These are phyloP conservation scores for Byasa hedistus DNA, from an alignment of 2,888 invertebrate genomes.

Conservation along the genomic window DNA sequence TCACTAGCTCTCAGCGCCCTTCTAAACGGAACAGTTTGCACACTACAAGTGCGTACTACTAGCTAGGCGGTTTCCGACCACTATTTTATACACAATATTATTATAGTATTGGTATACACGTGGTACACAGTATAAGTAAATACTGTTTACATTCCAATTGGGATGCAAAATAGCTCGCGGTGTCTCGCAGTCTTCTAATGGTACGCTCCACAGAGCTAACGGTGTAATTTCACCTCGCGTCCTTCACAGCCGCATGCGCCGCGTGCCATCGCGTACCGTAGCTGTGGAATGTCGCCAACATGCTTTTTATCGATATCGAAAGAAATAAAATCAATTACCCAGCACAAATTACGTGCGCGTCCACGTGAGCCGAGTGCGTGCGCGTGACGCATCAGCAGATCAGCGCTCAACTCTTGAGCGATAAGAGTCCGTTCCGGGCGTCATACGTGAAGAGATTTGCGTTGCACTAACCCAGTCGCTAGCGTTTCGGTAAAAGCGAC, in stretches of 20 bases:
- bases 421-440: slow-evolving; percentile 19
- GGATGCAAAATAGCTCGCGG: too few relatives aligned
- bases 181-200: background rate
- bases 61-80: too few relatives aligned
- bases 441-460: background rate
- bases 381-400: background rate
- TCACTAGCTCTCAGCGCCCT: too few relatives aligned
- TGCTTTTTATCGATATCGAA: slow-evolving; percentile 34
- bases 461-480: slow-evolving; percentile 9
- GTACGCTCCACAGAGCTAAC: slow-evolving; percentile 7
- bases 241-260: slow-evolving; percentile 7
- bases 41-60: too few relatives aligned
- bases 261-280: slow-evolving; percentile 10
- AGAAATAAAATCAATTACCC: slow-evolving; percentile 38
- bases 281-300: slow-evolving; percentile 15
- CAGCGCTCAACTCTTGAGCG: slow-evolving; percentile 1
- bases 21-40: too few relatives aligned
- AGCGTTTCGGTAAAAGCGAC: slow-evolving; percentile 9
- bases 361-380: slow-evolving; percentile 31
- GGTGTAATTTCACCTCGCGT: slow-evolving; percentile 10
- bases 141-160: too few relatives aligned
- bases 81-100: too few relatives aligned
- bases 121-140: too few relatives aligned
- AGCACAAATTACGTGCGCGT: slow-evolving; percentile 23
- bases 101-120: too few relatives aligned